Evolutionary conservation across 2,888 invertebrate species (phyloP), one percentile per base, ranked within the genome.

Genomic region (Leptopilina syphax): DNA sequence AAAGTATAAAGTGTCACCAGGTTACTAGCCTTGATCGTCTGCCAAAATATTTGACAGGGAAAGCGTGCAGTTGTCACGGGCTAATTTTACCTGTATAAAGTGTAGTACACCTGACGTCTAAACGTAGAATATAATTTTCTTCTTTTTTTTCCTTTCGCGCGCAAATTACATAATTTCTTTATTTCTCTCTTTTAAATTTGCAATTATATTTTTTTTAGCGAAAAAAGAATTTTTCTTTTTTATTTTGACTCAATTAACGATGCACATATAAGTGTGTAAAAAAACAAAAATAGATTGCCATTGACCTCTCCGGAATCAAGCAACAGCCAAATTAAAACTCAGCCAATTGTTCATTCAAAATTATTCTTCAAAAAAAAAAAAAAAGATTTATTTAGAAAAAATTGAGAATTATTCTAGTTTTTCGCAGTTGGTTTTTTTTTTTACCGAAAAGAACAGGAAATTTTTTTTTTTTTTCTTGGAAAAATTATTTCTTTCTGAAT

Each of bases 1-100:
- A 73, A 73, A 73, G 70, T 12, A 34, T 34, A 54, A 73, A 57
- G 70, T 81, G 79, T 84, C 82, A 88, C 86, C 88, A 85, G 88
- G 88, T 89, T 88, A 89, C 88, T 88, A 87, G 88, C 91, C 91
- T 91, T 91, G 91, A 91, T 90, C 88, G 79, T 79, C 77, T 79
- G 91, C 91, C 91, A 91, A 91, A 34, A 89, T 88, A 86, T 81
- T 88, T 86, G 87, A 87, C 87, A 87, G 89, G 84, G 89, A 90
- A 91, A 91, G 88, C 88, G 84, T 85, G 85, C 84, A 83, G 85
- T 86, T 88, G 86, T 89, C 86, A 86, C 82, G 84, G 54, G 70
- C 54, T 73, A 73, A 73, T 73, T 73, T 57, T 73, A 57, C 70
- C 70, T 54, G 57, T 73, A 73, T 73, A 73, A 13, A 50, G 34